Evolutionary conservation across 2,113 vertebrate species (phyloP).

Genomic region (Regulus satrapa): DNA sequence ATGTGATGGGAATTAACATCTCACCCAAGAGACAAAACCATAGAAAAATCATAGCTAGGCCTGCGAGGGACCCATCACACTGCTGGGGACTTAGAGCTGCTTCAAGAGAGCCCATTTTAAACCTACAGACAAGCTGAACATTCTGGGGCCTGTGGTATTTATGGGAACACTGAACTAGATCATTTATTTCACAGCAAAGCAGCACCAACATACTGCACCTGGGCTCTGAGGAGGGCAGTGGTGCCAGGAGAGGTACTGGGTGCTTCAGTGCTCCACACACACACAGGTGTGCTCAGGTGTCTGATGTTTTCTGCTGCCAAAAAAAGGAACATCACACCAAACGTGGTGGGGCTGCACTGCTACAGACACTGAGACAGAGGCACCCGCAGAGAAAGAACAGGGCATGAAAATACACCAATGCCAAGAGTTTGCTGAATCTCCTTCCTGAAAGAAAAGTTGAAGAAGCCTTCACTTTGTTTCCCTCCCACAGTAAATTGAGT

Average conservation of each 20-base stretch:
- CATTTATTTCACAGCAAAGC: not conserved
- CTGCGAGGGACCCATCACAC: not conserved
- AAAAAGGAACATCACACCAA: not conserved
- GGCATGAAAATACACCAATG: not conserved
- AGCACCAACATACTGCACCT: fast-evolving
- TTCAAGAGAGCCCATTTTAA: not conserved
- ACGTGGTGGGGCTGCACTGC: fast-evolving
- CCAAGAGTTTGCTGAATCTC: not conserved
- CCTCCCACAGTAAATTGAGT: not conserved
- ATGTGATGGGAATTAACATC: not conserved
- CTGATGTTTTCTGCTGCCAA: not conserved
- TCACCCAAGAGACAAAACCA: not conserved
- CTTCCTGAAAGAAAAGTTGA: not conserved
- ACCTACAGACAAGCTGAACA: not conserved
- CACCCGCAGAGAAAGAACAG: fast-evolving
- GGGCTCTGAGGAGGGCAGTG: not conserved
- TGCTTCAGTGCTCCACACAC: not conserved
- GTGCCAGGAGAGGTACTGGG: fast-evolving
- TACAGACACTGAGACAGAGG: not conserved
- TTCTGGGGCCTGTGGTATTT: not conserved
- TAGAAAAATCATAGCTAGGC: not conserved
- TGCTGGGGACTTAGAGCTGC: not conserved
- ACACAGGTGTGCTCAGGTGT: not conserved
- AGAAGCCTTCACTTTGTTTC: not conserved
- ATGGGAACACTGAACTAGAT: not conserved